phyloP scores from a whole-genome alignment of 2,113 vertebrate species.

The Psittacus erithacus region DNA sequence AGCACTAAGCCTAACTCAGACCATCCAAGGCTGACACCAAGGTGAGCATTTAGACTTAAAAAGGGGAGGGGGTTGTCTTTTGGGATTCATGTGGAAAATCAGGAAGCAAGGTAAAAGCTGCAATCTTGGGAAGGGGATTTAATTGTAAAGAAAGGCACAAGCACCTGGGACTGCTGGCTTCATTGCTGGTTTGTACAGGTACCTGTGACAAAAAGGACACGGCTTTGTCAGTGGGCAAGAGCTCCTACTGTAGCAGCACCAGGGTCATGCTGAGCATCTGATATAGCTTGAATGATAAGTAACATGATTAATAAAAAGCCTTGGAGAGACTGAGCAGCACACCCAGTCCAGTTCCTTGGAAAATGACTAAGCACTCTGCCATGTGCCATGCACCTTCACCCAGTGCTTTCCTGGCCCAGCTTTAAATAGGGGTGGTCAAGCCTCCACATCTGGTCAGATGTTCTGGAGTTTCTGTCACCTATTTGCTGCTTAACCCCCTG shows the following conservation, averaged over 20 bases:
- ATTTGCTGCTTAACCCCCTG: not conserved
- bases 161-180: not conserved
- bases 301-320: not conserved
- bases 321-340: not conserved
- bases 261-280: not conserved
- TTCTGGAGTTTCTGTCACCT: not conserved
- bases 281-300: not conserved
- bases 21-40: not conserved
- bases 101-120: not conserved
- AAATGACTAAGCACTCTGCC: constrained; percentile 8
- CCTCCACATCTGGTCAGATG: not conserved
- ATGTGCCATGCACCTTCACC: not conserved
- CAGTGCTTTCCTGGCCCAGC: not conserved
- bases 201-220: not conserved
- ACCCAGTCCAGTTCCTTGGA: not conserved
- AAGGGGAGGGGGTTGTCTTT: not conserved
- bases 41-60: not conserved
- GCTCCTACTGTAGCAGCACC: not conserved
- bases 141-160: not conserved
- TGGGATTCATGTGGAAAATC: not conserved
- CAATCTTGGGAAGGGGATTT: not conserved
- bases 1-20: not conserved
- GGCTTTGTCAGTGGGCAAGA: rapidly evolving
- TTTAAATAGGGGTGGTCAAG: not conserved
- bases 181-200: not conserved